These are phyloP conservation scores for Cottoperca gobio DNA, from an alignment of 2,797 vertebrate genomes.

Conservation along the genomic window DNA sequence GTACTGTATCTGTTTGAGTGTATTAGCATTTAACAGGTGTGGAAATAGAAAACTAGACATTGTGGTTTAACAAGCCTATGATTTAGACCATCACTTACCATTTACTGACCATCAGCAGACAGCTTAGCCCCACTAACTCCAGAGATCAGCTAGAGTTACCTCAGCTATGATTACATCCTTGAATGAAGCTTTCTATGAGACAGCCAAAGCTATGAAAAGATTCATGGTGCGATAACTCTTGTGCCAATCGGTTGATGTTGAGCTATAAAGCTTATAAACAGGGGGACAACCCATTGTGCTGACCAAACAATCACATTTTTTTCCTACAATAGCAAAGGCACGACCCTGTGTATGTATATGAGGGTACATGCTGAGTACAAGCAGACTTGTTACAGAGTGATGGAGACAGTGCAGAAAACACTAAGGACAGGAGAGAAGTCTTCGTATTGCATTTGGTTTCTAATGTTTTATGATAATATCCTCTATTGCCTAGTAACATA, in stretches of 20 bases:
- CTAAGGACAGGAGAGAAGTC: background rate
- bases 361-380: background rate
- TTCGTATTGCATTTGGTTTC: slow-evolving; percentile 5
- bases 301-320: too few species aligned
- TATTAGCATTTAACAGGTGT: background rate
- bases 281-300: too few species aligned
- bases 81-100: too few species aligned
- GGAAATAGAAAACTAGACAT: background rate
- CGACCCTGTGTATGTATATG: background rate
- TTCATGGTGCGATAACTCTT: background rate
- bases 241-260: background rate
- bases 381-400: background rate
- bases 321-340: too few species aligned
- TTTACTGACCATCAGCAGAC: too few species aligned
- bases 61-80: background rate
- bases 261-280: too few species aligned
- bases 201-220: background rate
- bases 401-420: background rate
- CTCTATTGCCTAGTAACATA: slow-evolving; percentile 40
- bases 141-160: background rate
- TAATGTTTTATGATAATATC: slow-evolving; percentile 9
- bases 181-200: background rate
- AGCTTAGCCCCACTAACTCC: background rate
- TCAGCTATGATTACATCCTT: background rate
- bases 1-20: too few species aligned